phyloP scores from a whole-genome alignment of 2,888 invertebrate species.

The Hypselothyrea guttata region DNA sequence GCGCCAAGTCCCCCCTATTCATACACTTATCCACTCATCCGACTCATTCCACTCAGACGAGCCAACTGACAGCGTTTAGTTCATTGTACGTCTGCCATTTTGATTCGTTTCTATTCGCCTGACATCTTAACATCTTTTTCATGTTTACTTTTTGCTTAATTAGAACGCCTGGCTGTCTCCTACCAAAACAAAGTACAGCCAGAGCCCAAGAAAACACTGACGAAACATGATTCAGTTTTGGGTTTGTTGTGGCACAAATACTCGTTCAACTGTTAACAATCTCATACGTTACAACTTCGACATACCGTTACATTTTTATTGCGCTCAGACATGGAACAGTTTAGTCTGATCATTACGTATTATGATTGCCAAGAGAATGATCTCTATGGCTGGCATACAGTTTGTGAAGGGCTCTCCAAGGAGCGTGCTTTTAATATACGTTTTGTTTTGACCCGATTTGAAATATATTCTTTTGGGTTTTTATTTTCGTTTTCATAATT shows the following conservation, averaged over 20 bases:
- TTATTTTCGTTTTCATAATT: constrained; percentile 23
- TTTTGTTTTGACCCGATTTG: neutral
- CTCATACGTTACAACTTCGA: no score
- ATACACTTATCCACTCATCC: neutral
- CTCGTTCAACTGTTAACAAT: no score
- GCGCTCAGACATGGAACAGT: no score
- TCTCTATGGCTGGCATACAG: no score
- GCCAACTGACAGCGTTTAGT: constrained; percentile 26
- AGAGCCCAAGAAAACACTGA: no score
- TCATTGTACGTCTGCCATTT: constrained; percentile 32
- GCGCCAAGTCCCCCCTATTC: neutral
- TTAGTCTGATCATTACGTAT: no score
- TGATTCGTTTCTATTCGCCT: constrained; percentile 30
- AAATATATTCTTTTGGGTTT: constrained; percentile 13
- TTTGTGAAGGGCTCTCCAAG: neutral
- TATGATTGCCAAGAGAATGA: no score
- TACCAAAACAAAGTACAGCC: no score
- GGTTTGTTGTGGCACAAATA: no score
- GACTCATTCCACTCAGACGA: neutral
- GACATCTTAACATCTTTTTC: constrained; percentile 42
- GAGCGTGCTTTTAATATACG: neutral
- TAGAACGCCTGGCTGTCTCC: constrained; percentile 40
- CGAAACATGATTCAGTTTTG: no score
- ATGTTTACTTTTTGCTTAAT: constrained; percentile 64
- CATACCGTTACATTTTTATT: no score